Base-by-base conservation (phyloP, 2,888 invertebrate genomes). In the Tanaodytes sp. region DNA sequence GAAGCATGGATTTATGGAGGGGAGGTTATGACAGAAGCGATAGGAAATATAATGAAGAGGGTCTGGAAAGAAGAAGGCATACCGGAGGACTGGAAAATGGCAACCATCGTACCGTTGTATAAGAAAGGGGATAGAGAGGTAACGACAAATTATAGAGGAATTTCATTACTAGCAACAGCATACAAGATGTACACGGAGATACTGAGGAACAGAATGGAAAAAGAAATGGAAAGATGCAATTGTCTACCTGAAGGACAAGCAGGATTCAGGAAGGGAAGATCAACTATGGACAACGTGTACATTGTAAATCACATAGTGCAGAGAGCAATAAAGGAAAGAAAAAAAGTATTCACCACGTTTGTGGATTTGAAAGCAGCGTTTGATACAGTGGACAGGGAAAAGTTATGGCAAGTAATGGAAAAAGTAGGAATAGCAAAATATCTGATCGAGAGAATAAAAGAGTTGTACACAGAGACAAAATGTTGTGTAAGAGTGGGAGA, bases 1-100 rank as follows among this genome's bases (percentile, higher is more conserved):
- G n/a, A n/a, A n/a, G n/a, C n/a, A n/a, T 46, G 46, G 46, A 16
- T 46, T 6, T 20, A 46, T 18, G 46, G 46, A 16, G 46, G 23
- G 11, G 46, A 16, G 8, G 16, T n/a, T 3, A 16, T 30, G 2
- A 11, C 19, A 15, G 12, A 49, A 5, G 18, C 2, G 23, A 5
- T 46, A 31, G 31, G 31, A 31, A 18, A 16, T 2, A 11, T 46
- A 31, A 2, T 46, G 15, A 46, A n/a, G 11, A 36, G 8, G 14
- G 23, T 49, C 8, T 49, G 49, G 36, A 33, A 20, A 40, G 40
- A 16, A 40, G 40, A 40, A 40, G 40, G 40, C 3, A 4, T 40
- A 4, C 15, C 16, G 16, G 40, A 40, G n/a, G 36, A 33, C n/a
- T 33, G 36, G 36, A 33, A n/a, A n/a, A n/a, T n/a, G 12, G 36